Conservation (phyloP, 1,140 invertebrate genomes). For the Teleogryllus occipitalis region DNA sequence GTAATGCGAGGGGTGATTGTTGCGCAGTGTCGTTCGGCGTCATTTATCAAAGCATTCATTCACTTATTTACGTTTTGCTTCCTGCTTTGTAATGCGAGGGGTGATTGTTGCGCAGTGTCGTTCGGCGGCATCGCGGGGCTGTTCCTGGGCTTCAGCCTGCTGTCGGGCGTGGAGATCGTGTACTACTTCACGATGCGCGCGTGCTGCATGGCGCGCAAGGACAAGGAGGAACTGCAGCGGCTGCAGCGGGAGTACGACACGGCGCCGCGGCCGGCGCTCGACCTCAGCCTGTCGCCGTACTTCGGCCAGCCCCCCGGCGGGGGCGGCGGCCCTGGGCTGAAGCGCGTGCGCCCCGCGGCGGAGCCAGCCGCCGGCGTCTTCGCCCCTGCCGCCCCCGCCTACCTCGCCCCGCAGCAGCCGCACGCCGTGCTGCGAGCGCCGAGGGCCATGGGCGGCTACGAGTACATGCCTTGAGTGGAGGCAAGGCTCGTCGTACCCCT, state of each 20-base stretch:
- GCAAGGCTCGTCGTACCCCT: too few species aligned
- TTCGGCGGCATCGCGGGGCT: slow-evolving; percentile 67
- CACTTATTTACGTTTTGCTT: too few species aligned
- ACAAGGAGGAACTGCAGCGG: not conserved
- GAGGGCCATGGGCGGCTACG: not conserved
- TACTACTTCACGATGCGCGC: slow-evolving; percentile 63
- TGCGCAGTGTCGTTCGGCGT: too few species aligned
- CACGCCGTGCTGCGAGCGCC: not conserved
- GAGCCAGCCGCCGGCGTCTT: too few species aligned
- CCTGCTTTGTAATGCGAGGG: too few species aligned
- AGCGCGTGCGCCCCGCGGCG: too few species aligned
- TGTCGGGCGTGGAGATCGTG: slow-evolving; percentile 61
- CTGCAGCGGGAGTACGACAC: not conserved
- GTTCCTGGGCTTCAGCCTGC: slow-evolving; percentile 63
- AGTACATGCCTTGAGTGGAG: not conserved
- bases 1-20: too few species aligned
- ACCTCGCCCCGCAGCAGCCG: not conserved
- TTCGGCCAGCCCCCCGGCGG: not conserved
- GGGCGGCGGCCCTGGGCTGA: too few species aligned
- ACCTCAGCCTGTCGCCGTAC: slow-evolving; percentile 16
- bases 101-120: slow-evolving; percentile 46
- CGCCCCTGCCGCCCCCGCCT: not conserved
- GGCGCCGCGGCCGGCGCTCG: slow-evolving; percentile 7
- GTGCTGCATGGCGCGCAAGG: slow-evolving; percentile 38
- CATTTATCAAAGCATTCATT: too few species aligned